Evolutionary conservation across 2,888 invertebrate genomes (phyloP).

Genomic region (Habroteleia sp.): DNA sequence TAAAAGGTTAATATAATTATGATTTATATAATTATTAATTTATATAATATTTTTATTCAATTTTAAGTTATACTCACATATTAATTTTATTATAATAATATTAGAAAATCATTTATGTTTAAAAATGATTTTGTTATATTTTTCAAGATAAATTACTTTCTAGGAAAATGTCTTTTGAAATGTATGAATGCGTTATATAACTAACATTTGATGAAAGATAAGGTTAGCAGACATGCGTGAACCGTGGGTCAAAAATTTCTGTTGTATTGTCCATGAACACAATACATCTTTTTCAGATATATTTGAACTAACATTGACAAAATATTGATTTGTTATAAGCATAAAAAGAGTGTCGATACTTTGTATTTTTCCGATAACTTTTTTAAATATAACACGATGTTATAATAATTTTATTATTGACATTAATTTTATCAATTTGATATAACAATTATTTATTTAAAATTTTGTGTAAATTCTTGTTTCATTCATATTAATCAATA

Average conservation of each 20-base stretch:
- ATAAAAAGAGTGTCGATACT: background rate
- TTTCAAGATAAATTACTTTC: background rate
- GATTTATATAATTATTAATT: no score
- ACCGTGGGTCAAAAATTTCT: conserved; percentile 49
- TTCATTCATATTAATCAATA: conserved; percentile 13
- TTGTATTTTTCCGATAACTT: background rate
- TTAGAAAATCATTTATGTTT: no score
- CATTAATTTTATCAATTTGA: no score
- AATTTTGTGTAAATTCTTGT: no score
- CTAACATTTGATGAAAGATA: conserved; percentile 30
- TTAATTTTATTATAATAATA: no score
- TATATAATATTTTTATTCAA: no score
- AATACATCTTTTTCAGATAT: conserved; percentile 42
- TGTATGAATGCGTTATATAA: conserved; percentile 31
- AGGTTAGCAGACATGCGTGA: conserved; percentile 38
- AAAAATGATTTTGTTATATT: no score
- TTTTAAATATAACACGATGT: no score
- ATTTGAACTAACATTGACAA: conserved; percentile 11
- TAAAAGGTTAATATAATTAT: no score
- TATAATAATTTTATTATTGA: background rate
- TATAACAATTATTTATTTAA: no score
- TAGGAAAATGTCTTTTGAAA: conserved; percentile 6
- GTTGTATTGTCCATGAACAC: conserved; percentile 11
- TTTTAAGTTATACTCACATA: no score
- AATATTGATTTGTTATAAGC: conserved; percentile 20